Conservation (phyloP, 2,888 invertebrate genomes). For the Ceraclea dissimilis region DNA sequence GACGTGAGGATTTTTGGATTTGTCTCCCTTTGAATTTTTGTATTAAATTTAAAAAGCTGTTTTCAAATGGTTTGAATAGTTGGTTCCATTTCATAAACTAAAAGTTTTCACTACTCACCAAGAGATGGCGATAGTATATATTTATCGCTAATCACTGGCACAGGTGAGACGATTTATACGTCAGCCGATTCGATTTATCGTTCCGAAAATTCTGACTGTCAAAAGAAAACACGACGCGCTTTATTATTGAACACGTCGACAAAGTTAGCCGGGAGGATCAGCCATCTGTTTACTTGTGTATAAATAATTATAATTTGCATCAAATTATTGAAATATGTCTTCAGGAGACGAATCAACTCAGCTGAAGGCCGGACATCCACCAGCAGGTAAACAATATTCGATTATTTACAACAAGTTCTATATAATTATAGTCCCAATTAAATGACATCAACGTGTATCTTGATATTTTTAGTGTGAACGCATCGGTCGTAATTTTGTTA, state of each 20-base stretch:
- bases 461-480: constrained; percentile 3
- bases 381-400: constrained; percentile 61
- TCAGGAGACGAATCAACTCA: constrained; percentile 59
- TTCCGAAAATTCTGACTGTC: too few species aligned
- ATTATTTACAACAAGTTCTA: not conserved
- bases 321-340: constrained; percentile 33
- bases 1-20: too few species aligned
- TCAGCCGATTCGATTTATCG: too few species aligned
- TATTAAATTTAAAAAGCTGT: too few species aligned
- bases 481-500: too few species aligned
- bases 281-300: constrained; percentile 5
- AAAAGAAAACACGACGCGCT: not conserved
- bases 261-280: constrained; percentile 1
- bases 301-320: not conserved
- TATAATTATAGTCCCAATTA: not conserved
- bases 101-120: too few species aligned
- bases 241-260: constrained; percentile 14
- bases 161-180: too few species aligned
- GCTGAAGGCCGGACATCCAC: constrained; percentile 81
- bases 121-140: too few species aligned
- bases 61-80: too few species aligned
- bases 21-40: too few species aligned
- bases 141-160: too few species aligned
- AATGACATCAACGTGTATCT: not conserved
- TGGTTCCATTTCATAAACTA: too few species aligned